phyloP scores from a whole-genome alignment of 2,797 vertebrate species.

The Paedocypris micromegethes region DNA sequence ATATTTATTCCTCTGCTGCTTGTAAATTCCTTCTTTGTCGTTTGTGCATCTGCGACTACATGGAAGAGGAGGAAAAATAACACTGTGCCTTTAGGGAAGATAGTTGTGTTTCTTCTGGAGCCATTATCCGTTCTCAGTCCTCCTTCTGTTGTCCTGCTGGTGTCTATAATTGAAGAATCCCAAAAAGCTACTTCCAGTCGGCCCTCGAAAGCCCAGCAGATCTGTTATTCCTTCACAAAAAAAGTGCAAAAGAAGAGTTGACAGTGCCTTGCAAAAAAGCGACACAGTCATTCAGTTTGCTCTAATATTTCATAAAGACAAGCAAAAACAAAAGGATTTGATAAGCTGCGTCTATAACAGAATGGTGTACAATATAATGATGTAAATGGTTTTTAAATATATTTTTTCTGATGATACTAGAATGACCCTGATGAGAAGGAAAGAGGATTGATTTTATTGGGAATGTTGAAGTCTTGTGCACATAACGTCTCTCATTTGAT shows the following conservation, averaged over 20 bases:
- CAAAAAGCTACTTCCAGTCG: background rate
- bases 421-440: too few species aligned
- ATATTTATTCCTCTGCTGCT: constrained; percentile 30
- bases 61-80: constrained; percentile 5
- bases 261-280: too few species aligned
- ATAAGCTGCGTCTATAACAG: too few species aligned
- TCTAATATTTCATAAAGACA: too few species aligned
- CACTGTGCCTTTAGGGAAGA: constrained; percentile 7
- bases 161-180: background rate
- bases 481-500: too few species aligned
- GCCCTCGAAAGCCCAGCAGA: background rate
- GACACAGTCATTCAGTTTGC: too few species aligned
- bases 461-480: too few species aligned
- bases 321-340: too few species aligned
- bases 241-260: background rate
- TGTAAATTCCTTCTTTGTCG: constrained; percentile 25
- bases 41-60: constrained; percentile 1
- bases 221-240: background rate
- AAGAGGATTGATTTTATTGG: too few species aligned
- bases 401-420: too few species aligned
- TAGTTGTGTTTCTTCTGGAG: background rate
- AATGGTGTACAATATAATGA: too few species aligned
- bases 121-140: constrained; percentile 3
- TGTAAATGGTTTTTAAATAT: too few species aligned
- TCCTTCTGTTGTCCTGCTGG: background rate